phyloP scores from a whole-genome alignment of 1,140 invertebrate genomes.

The Telenomus remus region DNA sequence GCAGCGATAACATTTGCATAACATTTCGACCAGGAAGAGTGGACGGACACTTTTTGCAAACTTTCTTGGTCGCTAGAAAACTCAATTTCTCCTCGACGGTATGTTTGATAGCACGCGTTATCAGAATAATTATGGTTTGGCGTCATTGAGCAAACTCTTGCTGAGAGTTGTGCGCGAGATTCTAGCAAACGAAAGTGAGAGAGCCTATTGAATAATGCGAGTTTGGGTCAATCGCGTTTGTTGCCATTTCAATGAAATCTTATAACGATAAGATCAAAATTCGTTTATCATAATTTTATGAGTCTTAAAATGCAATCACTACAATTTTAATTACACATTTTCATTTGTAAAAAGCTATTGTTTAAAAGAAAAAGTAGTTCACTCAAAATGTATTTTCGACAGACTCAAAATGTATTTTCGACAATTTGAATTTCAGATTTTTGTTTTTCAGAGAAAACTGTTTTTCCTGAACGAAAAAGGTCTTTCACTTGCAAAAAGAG shows the following conservation, averaged over 20 bases:
- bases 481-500: too few species aligned
- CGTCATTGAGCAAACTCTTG: constrained; percentile 24
- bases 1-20: constrained; percentile 55
- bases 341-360: too few species aligned
- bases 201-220: constrained; percentile 53
- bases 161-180: constrained; percentile 38
- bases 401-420: too few species aligned
- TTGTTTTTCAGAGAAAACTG: too few species aligned
- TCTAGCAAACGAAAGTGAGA: constrained; percentile 52
- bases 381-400: too few species aligned
- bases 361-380: too few species aligned
- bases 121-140: constrained; percentile 53
- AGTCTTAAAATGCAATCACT: too few species aligned
- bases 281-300: too few species aligned
- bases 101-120: constrained; percentile 54
- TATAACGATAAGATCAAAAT: too few species aligned
- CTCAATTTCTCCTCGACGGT: constrained; percentile 47
- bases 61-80: constrained; percentile 58
- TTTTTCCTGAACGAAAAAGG: too few species aligned
- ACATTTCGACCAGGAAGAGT: constrained; percentile 48
- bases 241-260: constrained; percentile 10
- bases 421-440: too few species aligned
- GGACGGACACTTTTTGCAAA: constrained; percentile 40
- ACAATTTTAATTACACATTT: too few species aligned
- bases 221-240: constrained; percentile 47